phyloP scores from a whole-genome alignment of 2,797 vertebrate species.

The Harpagifer antarcticus region DNA sequence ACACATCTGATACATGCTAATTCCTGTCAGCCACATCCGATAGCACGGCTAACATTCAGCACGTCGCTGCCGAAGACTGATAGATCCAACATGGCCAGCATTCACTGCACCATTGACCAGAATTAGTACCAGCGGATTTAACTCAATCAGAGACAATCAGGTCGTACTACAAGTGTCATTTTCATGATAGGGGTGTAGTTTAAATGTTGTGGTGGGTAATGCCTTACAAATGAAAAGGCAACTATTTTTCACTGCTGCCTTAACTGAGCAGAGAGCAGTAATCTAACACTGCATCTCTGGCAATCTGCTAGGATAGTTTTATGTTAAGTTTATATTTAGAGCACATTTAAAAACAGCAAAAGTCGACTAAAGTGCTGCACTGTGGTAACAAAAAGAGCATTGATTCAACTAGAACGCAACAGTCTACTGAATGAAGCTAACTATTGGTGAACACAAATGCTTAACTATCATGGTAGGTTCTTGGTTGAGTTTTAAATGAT shows the following conservation, averaged over 20 bases:
- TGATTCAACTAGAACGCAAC: too few relatives aligned
- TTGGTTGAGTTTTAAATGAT: too few relatives aligned
- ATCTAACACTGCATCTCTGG: not conserved
- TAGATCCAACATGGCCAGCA: conserved; percentile 27
- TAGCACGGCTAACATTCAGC: conserved; percentile 69
- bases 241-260: not conserved
- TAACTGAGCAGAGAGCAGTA: not conserved
- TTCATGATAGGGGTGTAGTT: not conserved
- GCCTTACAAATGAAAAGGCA: not conserved
- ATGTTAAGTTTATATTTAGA: too few relatives aligned
- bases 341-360: too few relatives aligned
- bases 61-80: conserved; percentile 52
- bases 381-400: too few relatives aligned
- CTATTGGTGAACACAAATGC: too few relatives aligned
- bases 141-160: conserved; percentile 2
- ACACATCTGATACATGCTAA: conserved; percentile 84
- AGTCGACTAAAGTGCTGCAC: too few relatives aligned
- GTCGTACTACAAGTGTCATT: not conserved
- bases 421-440: too few relatives aligned
- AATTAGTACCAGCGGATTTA: conserved; percentile 6
- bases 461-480: too few relatives aligned
- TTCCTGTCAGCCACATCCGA: conserved; percentile 82
- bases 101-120: conserved; percentile 29
- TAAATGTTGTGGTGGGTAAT: not conserved
- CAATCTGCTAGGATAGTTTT: not conserved